These are phyloP conservation scores for Drosophila triauraria DNA, from an alignment of 1,140 invertebrate species.

Conservation along the genomic window DNA sequence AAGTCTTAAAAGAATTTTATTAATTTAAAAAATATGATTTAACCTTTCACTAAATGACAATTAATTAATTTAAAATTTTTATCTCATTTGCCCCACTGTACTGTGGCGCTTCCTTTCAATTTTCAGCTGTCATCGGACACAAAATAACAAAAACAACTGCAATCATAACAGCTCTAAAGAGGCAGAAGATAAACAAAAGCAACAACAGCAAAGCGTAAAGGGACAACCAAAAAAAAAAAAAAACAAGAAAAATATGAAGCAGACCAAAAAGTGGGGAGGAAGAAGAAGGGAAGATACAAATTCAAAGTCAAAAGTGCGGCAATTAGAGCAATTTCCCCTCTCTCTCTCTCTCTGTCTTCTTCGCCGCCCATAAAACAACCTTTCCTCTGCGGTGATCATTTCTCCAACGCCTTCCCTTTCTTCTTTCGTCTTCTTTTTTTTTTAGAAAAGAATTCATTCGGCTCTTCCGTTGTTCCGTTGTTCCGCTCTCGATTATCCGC, in stretches of 20 bases:
- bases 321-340: constrained; percentile 63
- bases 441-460: constrained; percentile 13
- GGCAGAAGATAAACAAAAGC: constrained; percentile 76
- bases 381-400: constrained; percentile 25
- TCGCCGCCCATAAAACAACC: not conserved
- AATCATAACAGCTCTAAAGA: constrained; percentile 80
- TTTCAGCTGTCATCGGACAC: constrained; percentile 71
- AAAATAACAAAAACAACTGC: constrained; percentile 63
- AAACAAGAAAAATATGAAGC: constrained; percentile 11
- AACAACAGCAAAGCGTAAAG: constrained; percentile 48
- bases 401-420: not conserved
- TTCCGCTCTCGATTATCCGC: constrained; percentile 34
- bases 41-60: too few species aligned
- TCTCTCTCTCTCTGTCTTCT: constrained; percentile 2
- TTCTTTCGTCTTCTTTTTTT: constrained; percentile 2
- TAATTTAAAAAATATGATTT: too few species aligned
- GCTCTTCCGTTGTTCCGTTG: constrained; percentile 36
- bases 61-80: not conserved
- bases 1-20: too few species aligned
- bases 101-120: constrained; percentile 57
- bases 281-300: constrained; percentile 25
- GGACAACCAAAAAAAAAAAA: constrained; percentile 1
- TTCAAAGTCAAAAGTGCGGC: constrained; percentile 60
- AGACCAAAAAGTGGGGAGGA: not conserved
- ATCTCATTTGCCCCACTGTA: constrained; percentile 34